A percentile compares a stretch with the other conserved stretches of the same genome.
Evolutionary conservation across 2,113 vertebrate genomes (phyloP).

Genomic region (Corydoras sp.): DNA sequence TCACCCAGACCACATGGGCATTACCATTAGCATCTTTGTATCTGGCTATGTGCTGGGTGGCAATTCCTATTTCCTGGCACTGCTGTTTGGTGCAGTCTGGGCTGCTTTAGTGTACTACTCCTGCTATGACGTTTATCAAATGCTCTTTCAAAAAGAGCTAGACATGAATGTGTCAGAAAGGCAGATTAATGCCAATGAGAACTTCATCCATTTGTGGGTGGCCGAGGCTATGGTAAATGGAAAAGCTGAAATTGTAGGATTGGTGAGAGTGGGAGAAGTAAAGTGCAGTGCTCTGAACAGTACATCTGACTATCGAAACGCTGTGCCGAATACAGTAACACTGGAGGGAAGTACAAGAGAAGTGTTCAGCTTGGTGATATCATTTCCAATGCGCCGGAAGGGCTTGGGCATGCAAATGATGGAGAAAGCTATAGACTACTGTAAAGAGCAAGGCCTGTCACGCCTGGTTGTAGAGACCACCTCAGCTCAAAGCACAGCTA

Average conservation of each 20-base stretch:
- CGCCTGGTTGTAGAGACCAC: conserved; percentile 49
- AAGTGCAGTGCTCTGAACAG: conserved; percentile 7
- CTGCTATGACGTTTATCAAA: conserved; percentile 56
- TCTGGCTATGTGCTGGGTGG: conserved; percentile 62
- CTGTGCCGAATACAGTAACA: background rate
- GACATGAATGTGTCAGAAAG: conserved; percentile 55
- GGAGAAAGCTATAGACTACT: conserved; percentile 54
- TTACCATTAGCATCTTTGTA: conserved; percentile 58
- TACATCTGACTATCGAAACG: conserved; percentile 46
- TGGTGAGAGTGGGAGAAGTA: conserved; percentile 47
- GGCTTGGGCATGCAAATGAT: conserved; percentile 48
- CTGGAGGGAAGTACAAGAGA: conserved; percentile 45
- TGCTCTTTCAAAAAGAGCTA: conserved; percentile 50
- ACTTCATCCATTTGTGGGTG: conserved; percentile 61
- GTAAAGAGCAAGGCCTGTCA: conserved; percentile 50
- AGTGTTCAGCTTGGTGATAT: conserved; percentile 50
- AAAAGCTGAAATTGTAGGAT: conserved; percentile 49
- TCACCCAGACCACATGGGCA: conserved; percentile 59
- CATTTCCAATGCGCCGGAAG: conserved; percentile 44
- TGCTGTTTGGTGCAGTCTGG: conserved; percentile 57
- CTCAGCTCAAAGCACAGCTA: conserved; percentile 50
- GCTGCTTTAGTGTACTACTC: conserved; percentile 58
- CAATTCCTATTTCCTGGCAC: conserved; percentile 58
- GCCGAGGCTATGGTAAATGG: conserved; percentile 50
- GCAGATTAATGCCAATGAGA: conserved; percentile 53